Evolutionary conservation across 2,888 invertebrate species (phyloP), one percentile per base, ranked within the genome.

Genomic region (Trachelus troglodyta): DNA sequence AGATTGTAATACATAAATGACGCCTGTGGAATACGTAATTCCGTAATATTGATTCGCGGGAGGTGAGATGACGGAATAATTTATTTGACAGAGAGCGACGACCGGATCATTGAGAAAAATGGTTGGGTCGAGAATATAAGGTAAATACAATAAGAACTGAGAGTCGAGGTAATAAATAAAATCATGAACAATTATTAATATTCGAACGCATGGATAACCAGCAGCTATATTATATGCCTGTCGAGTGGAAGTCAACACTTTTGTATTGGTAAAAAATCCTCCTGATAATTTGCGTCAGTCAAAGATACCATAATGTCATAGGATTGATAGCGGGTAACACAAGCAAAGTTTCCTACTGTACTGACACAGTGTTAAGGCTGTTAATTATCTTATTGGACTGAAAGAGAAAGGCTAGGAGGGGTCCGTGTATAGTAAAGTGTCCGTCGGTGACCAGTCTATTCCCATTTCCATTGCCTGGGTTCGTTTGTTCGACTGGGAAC

Each of bases 11-110:
- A 56, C 56, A 9, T 78, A 83, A 73, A 84, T 84, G 77, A 84
- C 86, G 76, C 85, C 85, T 11, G 83, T 82, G 23, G 56, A 56
- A 56, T 56, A 23, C 56, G 23, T 56, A 56, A 56, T 56, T 56
- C 23, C 23, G 56, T 23, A 23, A 56, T 56, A 56, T 56, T 56
- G 56, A 56, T 56, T 56, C 23, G 23, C 23, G 23, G 9, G 9
- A 56, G 56, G 56, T 56, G 56, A 56, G 56, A 56, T 56, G 56
- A 56, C 56, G 56, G 56, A 56, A 56, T 56, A 56, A 56, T 56
- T 56, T 56, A 56, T 56, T 56, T 56, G 56, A 23, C 56, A 56
- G 56, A 56, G 56, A 56, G 56, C 56, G 56, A 56, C 23, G 56
- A 56, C 56, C 56, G 56, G 15, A 56, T 56, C 56, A 23, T 56